Base-by-base conservation (phyloP, 2,797 vertebrate species). In the Percopsis omiscomaycus region DNA sequence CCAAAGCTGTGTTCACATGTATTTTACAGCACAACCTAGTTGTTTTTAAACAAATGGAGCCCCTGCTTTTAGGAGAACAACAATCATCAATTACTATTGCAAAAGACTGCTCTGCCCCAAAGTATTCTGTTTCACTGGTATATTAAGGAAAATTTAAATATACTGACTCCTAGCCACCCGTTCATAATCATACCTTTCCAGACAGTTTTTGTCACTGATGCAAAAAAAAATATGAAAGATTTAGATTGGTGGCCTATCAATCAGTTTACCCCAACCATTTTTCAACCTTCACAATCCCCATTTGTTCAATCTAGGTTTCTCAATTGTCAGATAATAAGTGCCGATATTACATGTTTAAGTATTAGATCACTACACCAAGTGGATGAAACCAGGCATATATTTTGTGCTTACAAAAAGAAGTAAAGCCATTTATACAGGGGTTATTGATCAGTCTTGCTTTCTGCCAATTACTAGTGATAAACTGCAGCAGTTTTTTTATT, bases 401-500 rank as follows among this genome's bases (percentile, higher is more conserved):
- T 70, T 30, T 69, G 60, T 52, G 74, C 82, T 77, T 73, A 62
- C 69, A 74, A 79, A 68, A 84, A 84, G 84, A 86, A 76, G 77
- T 77, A 72, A 75, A 59, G 61, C 64, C 68, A 71, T 86, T 81
- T 56, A 86, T 88, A 86, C 80, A 83, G 28, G 66, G 64, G 69
- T 59, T 87, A 90, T 85, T 80, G 84, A 91, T 89, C 84, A 49
- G 55, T 48, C 53, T 57, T 16, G 56, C 69, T 75, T 54, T 42
- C 74, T 76, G 81, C 68, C 86, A 86, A 85, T 89, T 86, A 82
- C 78, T 66, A 28, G 78, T 72, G 78, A 83, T 79, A 84, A 86
- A 88, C 68, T 66, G 81, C 77, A 66, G 70, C 55, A 67, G 75
- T 70, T 73, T 11, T 64, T 71, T 73, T 81, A 81, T 76, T 29